phyloP scores from a whole-genome alignment of 2,113 vertebrate genomes.

The Neodon shergylaensis region DNA sequence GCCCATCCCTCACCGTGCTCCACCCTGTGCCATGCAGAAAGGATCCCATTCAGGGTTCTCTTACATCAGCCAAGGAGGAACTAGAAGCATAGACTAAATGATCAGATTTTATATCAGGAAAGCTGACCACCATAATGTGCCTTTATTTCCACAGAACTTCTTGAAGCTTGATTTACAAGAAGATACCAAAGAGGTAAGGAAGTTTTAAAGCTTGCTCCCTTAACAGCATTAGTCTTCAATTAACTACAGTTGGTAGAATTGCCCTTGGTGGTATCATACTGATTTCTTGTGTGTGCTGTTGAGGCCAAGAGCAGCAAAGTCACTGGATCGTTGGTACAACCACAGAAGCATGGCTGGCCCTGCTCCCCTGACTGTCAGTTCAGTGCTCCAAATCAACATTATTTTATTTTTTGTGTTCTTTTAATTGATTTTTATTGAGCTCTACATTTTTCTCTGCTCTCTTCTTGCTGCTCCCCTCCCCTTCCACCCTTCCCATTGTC shows the following conservation, averaged over 20 bases:
- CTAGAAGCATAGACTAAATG: fast-evolving
- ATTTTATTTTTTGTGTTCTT: no score
- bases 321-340: background rate
- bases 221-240: background rate
- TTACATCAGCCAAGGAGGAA: background rate
- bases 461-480: no score
- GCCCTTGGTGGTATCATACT: background rate
- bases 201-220: background rate
- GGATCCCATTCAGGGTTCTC: fast-evolving
- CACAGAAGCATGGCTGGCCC: background rate
- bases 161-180: background rate
- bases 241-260: background rate
- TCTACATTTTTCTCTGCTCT: no score
- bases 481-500: no score
- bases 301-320: background rate
- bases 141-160: conserved; percentile 69
- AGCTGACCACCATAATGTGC: background rate
- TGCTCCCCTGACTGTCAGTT: fast-evolving
- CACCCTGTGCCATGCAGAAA: fast-evolving
- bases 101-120: background rate
- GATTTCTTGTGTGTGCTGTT: background rate
- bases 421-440: no score
- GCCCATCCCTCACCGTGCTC: fast-evolving
- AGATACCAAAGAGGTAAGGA: conserved; percentile 69
- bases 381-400: background rate